A percentile compares a stretch with the other conserved stretches of the same genome.
phyloP scores from a whole-genome alignment of 2,888 invertebrate genomes.

The Liopterus haemorrhoidalis region DNA sequence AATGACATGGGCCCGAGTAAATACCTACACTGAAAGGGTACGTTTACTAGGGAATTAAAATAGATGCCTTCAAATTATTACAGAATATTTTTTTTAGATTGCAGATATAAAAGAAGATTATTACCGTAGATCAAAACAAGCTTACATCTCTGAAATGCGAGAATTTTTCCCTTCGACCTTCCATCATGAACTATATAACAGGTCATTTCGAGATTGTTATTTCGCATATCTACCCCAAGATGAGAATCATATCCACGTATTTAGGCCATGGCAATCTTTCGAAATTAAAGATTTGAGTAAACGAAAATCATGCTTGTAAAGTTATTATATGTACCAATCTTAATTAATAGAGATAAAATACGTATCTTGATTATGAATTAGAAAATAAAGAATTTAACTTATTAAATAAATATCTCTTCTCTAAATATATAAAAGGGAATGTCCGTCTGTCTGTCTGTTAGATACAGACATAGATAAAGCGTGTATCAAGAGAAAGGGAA shows the following conservation, averaged over 20 bases:
- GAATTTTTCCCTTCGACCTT: conserved; percentile 41
- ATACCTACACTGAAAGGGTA: conserved; percentile 30
- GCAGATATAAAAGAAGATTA: conserved; percentile 26
- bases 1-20: conserved; percentile 37
- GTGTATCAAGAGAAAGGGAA: no score
- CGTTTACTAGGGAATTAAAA: conserved; percentile 3
- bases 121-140: conserved; percentile 36
- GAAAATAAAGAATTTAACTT: no score
- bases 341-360: no score
- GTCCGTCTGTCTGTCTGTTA: no score
- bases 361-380: no score
- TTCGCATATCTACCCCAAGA: conserved; percentile 41
- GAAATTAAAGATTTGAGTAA: conserved; percentile 21
- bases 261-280: conserved; percentile 31
- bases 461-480: no score
- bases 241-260: conserved; percentile 36
- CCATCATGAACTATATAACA: conserved; percentile 39
- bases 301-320: no score
- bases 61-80: neutral
- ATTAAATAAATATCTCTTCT: no score
- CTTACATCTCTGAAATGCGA: conserved; percentile 37
- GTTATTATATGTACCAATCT: no score
- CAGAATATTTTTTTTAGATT: conserved; percentile 24
- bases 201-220: conserved; percentile 39
- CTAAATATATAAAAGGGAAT: no score